Base-by-base conservation (phyloP, 2,888 invertebrate genomes). In the Napeogenes sylphis region DNA sequence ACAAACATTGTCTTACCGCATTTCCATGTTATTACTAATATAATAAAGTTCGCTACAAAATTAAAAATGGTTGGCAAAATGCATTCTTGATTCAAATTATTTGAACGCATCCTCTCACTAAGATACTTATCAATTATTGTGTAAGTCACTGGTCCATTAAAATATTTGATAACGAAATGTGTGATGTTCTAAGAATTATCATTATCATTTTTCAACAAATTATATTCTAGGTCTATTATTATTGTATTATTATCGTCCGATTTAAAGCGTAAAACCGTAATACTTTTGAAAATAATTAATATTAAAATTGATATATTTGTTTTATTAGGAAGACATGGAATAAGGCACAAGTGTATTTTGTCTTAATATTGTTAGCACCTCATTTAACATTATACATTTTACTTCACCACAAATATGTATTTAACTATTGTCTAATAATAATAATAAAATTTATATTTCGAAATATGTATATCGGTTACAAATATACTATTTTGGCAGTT, bases 231-330 rank as follows among this genome's bases (percentile, higher is more conserved):
- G 63, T 61, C 64, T 66, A 67, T 67, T 70, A 67, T 67, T 71
- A 70, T 66, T 71, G 73, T 78, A 77, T 81, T 79, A 80, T 81
- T 77, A 82, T 77, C 74, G 77, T 83, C 79, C 77, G 79, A 84
- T 85, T 88, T 88, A 89, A 89, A 88, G 88, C 88, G 82, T 87
- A 82, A 75, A 85, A 87, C 86, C 87, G 81, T 89, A 86, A 89
- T 89, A 89, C 87, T 87, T 85, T 80, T 75, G 75, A 73, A 76
- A 81, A 80, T 76, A 71, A 71, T 35, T 51, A 63, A 56, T 61
- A 63, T 55, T 56, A 55, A 55, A 58, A 63, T 61, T 72, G 70
- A 61, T 74, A 81, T 30, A 47, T 14, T 14, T n/a, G 30, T 51
- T 47, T 47, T 8, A 30, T 51, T 30, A 30, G 87, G 87, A 88